phyloP scores from a whole-genome alignment of 2,888 invertebrate genomes.

The Drosophila percnosoma region DNA sequence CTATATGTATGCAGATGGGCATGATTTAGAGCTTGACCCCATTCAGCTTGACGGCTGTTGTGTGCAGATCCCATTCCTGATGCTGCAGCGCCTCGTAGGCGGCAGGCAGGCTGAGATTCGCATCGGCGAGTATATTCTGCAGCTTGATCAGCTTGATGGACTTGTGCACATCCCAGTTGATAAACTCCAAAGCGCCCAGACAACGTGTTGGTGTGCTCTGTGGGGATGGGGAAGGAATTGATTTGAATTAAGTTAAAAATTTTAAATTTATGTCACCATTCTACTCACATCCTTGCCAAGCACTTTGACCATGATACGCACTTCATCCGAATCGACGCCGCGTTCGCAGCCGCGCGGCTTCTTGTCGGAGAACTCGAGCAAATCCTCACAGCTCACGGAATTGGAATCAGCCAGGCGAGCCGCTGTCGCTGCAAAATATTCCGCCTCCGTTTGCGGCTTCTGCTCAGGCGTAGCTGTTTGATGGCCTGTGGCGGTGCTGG shows the following conservation, averaged over 20 bases:
- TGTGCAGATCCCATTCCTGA: conserved; percentile 84
- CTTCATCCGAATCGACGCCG: conserved; percentile 95
- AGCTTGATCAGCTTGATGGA: conserved; percentile 90
- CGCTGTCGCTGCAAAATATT: conserved; percentile 75
- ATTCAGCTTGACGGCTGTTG: conserved; percentile 82
- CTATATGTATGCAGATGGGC: not conserved
- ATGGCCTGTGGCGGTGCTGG: conserved; percentile 11
- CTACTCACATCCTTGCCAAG: conserved; percentile 89
- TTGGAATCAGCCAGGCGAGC: conserved; percentile 86
- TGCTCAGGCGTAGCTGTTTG: conserved; percentile 25
- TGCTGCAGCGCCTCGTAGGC: conserved; percentile 82
- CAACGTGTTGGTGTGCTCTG: conserved; percentile 91
- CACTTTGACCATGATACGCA: conserved; percentile 95
- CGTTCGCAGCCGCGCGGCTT: conserved; percentile 93
- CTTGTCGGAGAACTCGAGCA: conserved; percentile 94
- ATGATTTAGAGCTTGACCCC: conserved; percentile 62
- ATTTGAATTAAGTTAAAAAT: not conserved
- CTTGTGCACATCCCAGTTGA: conserved; percentile 94
- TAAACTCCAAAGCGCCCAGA: conserved; percentile 91
- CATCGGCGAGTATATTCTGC: conserved; percentile 82
- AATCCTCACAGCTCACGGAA: conserved; percentile 95
- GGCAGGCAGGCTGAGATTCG: conserved; percentile 78
- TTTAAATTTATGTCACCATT: not conserved
- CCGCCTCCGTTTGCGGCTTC: conserved; percentile 75
- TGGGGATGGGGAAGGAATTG: conserved; percentile 69